A percentile compares a stretch with the other conserved stretches of the same genome.
phyloP scores from a whole-genome alignment of 2,797 vertebrate genomes.

The Apodemus agrarius region DNA sequence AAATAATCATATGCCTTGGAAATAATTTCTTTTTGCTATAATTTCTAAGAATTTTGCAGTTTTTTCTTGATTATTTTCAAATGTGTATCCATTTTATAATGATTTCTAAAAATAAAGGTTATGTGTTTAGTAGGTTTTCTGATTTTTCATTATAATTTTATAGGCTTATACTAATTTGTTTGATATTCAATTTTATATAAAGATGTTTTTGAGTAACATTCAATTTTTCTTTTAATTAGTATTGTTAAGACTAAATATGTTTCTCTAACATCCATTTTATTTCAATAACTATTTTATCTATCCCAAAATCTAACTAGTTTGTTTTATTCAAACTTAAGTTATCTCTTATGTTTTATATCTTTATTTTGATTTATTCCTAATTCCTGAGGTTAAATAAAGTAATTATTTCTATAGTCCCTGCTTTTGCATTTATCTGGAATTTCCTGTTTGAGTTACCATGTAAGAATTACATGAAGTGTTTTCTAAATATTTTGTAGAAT shows the following conservation, averaged over 20 bases:
- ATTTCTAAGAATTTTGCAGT: background rate
- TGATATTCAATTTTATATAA: background rate
- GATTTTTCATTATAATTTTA: background rate
- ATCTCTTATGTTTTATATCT: background rate
- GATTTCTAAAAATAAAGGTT: background rate
- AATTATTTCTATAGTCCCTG: background rate
- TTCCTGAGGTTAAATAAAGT: background rate
- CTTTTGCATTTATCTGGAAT: background rate
- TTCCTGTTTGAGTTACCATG: background rate
- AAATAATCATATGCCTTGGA: background rate
- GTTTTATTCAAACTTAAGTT: background rate
- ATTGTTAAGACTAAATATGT: background rate
- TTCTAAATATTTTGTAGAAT: background rate
- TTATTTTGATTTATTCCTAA: background rate
- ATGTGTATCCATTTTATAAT: background rate
- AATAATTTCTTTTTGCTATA: background rate
- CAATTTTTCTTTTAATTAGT: background rate
- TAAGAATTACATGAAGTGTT: background rate
- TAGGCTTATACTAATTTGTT: background rate
- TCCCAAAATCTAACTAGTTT: background rate
- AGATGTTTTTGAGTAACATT: background rate
- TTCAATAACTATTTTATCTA: conserved; percentile 9
- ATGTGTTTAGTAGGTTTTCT: background rate
- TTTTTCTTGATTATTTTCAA: background rate
- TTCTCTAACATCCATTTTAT: background rate